Evolutionary conservation across 2,797 vertebrate species (phyloP).

Genomic region (Melanotaenia nigrans): DNA sequence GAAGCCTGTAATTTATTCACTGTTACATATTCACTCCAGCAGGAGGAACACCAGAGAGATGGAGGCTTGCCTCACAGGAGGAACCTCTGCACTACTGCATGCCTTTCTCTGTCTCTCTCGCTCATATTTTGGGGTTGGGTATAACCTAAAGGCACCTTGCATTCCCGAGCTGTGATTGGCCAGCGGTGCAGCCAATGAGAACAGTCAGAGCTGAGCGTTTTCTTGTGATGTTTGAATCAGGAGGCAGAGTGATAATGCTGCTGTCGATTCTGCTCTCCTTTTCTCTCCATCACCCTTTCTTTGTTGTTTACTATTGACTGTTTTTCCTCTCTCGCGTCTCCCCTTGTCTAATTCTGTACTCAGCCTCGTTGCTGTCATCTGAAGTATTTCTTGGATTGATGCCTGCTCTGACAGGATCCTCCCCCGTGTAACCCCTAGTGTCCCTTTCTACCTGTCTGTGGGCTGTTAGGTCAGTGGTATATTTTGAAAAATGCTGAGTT

Average conservation of each 20-base stretch:
- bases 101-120: conserved; percentile 48
- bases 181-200: conserved; percentile 67
- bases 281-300: conserved; percentile 48
- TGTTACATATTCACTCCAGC: conserved; percentile 66
- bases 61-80: conserved; percentile 63
- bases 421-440: not conserved
- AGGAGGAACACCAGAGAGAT: conserved; percentile 60
- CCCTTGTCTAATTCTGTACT: conserved; percentile 27
- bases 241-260: conserved; percentile 72
- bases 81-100: conserved; percentile 76
- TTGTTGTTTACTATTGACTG: conserved; percentile 41
- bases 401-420: conserved; percentile 2
- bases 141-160: conserved; percentile 85
- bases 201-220: conserved; percentile 55
- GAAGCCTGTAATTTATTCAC: conserved; percentile 75
- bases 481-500: conserved; percentile 52
- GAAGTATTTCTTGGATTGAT: conserved; percentile 24
- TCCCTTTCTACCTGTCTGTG: conserved; percentile 13
- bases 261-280: conserved; percentile 64
- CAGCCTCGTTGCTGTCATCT: conserved; percentile 24
- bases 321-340: conserved; percentile 12
- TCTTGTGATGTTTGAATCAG: conserved; percentile 72
- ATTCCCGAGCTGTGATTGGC: conserved; percentile 71
- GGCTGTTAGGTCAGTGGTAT: not conserved
- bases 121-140: conserved; percentile 79